Conservation (phyloP, 2,797 vertebrate species). For the Protosalanx chinensis region DNA sequence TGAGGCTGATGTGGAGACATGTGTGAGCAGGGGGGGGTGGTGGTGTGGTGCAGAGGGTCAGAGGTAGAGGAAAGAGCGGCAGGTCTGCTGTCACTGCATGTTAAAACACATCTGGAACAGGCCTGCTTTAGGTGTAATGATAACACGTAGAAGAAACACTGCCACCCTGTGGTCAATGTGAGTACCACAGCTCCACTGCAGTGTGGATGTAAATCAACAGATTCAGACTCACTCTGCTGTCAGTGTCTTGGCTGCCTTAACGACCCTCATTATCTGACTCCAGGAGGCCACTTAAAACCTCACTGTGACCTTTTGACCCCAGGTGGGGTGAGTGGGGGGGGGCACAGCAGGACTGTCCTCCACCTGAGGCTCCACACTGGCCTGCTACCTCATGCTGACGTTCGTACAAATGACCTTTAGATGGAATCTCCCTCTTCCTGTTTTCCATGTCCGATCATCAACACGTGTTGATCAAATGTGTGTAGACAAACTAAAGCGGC, state of each 20-base stretch:
- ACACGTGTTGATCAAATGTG: too few species aligned
- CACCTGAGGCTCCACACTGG: not conserved
- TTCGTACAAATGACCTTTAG: not conserved
- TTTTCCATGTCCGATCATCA: not conserved
- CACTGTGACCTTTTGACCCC: not conserved
- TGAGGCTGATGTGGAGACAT: not conserved
- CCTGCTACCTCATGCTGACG: not conserved
- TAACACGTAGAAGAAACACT: not conserved
- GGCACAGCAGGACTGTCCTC: not conserved
- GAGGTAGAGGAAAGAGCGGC: not conserved
- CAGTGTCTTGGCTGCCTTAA: not conserved
- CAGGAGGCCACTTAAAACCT: not conserved
- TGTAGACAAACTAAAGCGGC: too few species aligned
- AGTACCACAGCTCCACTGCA: constrained; percentile 17
- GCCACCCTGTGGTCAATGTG: constrained; percentile 5
- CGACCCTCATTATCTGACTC: not conserved
- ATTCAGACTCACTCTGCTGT: not conserved
- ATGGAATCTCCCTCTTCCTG: not conserved
- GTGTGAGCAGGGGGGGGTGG: not conserved
- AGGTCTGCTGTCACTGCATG: not conserved
- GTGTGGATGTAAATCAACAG: not conserved
- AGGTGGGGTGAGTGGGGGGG: not conserved
- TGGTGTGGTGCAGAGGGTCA: not conserved
- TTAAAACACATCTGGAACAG: too few species aligned
- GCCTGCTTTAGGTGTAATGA: not conserved